Percentiles rank a stretch among this genome's conserved stretches.
These are phyloP conservation scores for Novumbra hubbsi DNA, from an alignment of 2,797 vertebrate species.

Conservation along the genomic window DNA sequence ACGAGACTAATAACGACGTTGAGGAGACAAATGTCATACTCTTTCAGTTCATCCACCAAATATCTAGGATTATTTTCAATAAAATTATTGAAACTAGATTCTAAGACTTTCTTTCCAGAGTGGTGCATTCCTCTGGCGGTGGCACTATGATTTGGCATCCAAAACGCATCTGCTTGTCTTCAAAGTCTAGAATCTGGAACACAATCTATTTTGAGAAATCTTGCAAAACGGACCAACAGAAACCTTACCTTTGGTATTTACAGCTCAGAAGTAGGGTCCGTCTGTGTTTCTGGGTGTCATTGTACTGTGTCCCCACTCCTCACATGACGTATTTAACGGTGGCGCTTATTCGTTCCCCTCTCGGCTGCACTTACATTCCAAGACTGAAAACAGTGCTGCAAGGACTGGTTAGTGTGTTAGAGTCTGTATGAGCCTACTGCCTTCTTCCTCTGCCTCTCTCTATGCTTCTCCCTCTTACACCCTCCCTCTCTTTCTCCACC, in stretches of 20 bases:
- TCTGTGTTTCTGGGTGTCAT: constrained; percentile 52
- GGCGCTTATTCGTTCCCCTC: constrained; percentile 53
- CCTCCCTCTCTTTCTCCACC: background rate
- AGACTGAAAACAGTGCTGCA: constrained; percentile 70
- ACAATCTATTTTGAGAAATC: constrained; percentile 5
- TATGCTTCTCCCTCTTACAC: constrained; percentile 43
- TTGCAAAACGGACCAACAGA: constrained; percentile 32
- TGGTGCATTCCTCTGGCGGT: background rate
- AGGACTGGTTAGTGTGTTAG: constrained; percentile 51
- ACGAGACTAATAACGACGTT: background rate
- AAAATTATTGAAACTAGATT: background rate
- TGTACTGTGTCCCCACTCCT: constrained; percentile 55
- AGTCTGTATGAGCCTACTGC: constrained; percentile 22
- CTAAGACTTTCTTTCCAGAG: background rate
- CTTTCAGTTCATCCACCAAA: background rate
- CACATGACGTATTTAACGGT: constrained; percentile 53
- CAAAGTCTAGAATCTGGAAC: constrained; percentile 35
- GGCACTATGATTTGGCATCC: no score
- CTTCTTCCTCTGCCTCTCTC: constrained; percentile 3
- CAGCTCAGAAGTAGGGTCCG: constrained; percentile 47
- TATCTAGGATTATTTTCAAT: background rate
- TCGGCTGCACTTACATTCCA: constrained; percentile 73
- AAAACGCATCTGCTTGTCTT: constrained; percentile 30
- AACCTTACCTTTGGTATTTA: constrained; percentile 66
- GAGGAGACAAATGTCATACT: background rate